These are phyloP conservation scores for Brachyrhaphis roseni DNA, from an alignment of 2,797 vertebrate genomes.

Conservation along the genomic window DNA sequence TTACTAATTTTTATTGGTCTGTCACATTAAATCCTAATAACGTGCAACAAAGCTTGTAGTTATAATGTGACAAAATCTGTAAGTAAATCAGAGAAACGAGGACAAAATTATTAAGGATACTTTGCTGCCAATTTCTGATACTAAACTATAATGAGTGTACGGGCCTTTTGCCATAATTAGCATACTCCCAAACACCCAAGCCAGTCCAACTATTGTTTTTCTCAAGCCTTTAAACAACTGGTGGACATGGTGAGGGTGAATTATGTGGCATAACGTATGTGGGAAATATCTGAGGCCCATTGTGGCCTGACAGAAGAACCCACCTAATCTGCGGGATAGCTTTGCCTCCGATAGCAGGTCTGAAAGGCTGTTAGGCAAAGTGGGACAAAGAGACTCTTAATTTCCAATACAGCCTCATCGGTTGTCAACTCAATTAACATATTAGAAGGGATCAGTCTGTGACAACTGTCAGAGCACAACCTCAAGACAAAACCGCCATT, in stretches of 20 bases:
- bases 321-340: conserved; percentile 71
- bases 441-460: conserved; percentile 72
- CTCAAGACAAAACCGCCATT: conserved; percentile 72
- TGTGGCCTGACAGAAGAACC: conserved; percentile 63
- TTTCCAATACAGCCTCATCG: conserved; percentile 73
- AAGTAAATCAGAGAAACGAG: not conserved
- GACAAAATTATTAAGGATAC: conserved; percentile 19
- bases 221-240: conserved; percentile 40
- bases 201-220: conserved; percentile 55
- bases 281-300: conserved; percentile 74
- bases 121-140: conserved; percentile 32
- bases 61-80: not conserved
- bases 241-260: conserved; percentile 58
- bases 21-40: not conserved
- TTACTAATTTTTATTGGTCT: not conserved
- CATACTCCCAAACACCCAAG: conserved; percentile 51
- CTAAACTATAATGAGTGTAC: conserved; percentile 45
- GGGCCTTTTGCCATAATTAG: conserved; percentile 58
- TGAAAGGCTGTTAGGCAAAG: conserved; percentile 70
- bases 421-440: conserved; percentile 78
- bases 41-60: too few species aligned
- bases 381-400: conserved; percentile 74
- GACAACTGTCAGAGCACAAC: conserved; percentile 77
- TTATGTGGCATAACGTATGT: conserved; percentile 71
- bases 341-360: conserved; percentile 63